phyloP scores from a whole-genome alignment of 2,797 vertebrate genomes.

The Morelia viridis region DNA sequence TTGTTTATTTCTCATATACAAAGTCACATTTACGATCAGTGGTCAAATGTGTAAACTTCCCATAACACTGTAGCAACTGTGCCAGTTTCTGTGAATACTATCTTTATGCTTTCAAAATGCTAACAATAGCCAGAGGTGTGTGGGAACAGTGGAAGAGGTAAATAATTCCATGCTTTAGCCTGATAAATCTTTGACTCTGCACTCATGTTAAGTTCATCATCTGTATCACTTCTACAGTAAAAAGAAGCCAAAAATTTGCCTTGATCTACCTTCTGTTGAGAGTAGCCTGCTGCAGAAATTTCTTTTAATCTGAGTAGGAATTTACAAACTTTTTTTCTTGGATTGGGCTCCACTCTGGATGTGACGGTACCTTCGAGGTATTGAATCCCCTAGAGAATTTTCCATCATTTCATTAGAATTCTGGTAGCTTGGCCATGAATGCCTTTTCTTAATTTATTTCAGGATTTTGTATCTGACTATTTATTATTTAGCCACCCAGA shows the following conservation, averaged over 20 bases:
- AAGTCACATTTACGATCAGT: too few relatives aligned
- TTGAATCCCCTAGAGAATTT: background rate
- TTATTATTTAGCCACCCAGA: background rate
- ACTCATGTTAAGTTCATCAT: background rate
- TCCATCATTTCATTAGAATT: background rate
- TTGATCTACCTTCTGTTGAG: background rate
- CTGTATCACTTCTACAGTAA: background rate
- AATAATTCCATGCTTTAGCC: background rate
- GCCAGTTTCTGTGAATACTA: background rate
- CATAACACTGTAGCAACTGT: background rate
- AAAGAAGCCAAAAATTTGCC: background rate
- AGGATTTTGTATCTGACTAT: background rate
- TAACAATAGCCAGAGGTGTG: background rate
- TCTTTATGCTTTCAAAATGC: background rate
- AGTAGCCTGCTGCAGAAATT: background rate
- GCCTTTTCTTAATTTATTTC: too few relatives aligned
- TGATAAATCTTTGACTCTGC: background rate
- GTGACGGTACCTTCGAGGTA: background rate
- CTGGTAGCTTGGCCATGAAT: background rate
- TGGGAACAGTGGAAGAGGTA: background rate
- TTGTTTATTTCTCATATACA: background rate
- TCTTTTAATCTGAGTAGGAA: background rate
- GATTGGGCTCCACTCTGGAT: background rate
- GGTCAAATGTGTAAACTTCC: background rate
- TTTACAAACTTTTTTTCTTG: background rate